Percentiles rank a stretch among this genome's conserved stretches.
These are phyloP conservation scores for Chalcis sispes DNA, from an alignment of 2,888 invertebrate species.

Conservation along the genomic window DNA sequence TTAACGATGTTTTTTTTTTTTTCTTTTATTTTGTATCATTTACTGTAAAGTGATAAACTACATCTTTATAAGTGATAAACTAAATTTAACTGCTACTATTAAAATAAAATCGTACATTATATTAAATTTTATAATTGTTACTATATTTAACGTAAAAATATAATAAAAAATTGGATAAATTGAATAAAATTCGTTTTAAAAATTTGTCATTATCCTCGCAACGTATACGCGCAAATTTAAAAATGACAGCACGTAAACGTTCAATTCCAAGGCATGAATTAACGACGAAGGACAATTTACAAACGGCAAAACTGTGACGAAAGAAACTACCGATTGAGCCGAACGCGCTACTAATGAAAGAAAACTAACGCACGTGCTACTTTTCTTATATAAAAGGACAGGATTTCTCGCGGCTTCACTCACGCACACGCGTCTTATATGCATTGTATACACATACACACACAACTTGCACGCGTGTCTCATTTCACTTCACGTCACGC, in stretches of 20 bases:
- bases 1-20: background rate
- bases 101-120: too few relatives aligned
- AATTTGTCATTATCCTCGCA: too few relatives aligned
- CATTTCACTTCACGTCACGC: background rate
- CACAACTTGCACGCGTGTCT: background rate
- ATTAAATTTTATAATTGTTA: too few relatives aligned
- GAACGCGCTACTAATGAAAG: conserved; percentile 26
- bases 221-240: too few relatives aligned
- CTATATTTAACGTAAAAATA: too few relatives aligned
- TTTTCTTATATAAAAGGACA: conserved; percentile 28
- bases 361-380: conserved; percentile 35
- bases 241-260: too few relatives aligned
- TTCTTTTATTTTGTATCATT: too few relatives aligned
- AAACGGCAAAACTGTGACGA: background rate
- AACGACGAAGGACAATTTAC: background rate
- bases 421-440: background rate
- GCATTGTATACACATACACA: background rate
- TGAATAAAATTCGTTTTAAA: background rate
- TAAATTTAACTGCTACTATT: too few relatives aligned
- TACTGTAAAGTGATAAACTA: too few relatives aligned
- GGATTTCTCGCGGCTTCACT: background rate
- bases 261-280: background rate
- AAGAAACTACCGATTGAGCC: background rate
- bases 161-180: too few relatives aligned
- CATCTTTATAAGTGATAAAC: too few relatives aligned